phyloP scores from a whole-genome alignment of 2,113 vertebrate genomes.

The Phalacrocorax pelagicus region DNA sequence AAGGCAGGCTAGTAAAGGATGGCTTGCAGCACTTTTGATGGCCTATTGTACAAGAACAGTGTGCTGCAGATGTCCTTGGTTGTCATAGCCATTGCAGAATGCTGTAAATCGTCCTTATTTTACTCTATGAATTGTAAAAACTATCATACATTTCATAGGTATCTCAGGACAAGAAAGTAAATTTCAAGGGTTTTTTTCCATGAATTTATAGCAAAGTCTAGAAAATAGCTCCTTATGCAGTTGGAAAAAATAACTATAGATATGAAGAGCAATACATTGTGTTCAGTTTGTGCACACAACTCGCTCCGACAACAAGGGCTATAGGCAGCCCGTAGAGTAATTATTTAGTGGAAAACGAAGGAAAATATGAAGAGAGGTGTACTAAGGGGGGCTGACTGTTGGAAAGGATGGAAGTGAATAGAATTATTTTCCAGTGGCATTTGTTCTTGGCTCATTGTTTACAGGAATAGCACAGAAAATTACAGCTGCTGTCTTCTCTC shows the following conservation, averaged over 20 bases:
- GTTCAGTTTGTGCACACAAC: background rate
- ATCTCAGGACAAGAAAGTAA: slow-evolving; percentile 55
- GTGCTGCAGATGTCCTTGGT: background rate
- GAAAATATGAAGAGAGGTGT: background rate
- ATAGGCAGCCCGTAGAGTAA: background rate
- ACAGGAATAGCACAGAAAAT: background rate
- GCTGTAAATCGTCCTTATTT: slow-evolving; percentile 45
- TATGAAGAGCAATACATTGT: background rate
- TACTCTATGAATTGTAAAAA: slow-evolving; percentile 64
- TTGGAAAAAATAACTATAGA: background rate
- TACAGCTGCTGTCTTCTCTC: background rate
- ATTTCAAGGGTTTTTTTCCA: background rate
- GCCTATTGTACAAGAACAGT: background rate
- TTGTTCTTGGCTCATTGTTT: background rate
- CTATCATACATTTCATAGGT: slow-evolving; percentile 48
- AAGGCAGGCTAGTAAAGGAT: background rate
- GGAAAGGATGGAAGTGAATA: background rate
- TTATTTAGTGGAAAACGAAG: background rate
- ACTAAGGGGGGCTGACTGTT: background rate
- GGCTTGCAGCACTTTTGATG: background rate
- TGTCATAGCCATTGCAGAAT: slow-evolving; percentile 6
- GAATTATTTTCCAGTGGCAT: background rate
- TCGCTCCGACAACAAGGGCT: background rate
- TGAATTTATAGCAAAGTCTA: slow-evolving; percentile 26
- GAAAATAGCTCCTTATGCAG: background rate